Percentiles rank a stretch among this genome's conserved stretches.
Conservation (phyloP, 2,797 vertebrate species). For the Thripadectes ignobilis region DNA sequence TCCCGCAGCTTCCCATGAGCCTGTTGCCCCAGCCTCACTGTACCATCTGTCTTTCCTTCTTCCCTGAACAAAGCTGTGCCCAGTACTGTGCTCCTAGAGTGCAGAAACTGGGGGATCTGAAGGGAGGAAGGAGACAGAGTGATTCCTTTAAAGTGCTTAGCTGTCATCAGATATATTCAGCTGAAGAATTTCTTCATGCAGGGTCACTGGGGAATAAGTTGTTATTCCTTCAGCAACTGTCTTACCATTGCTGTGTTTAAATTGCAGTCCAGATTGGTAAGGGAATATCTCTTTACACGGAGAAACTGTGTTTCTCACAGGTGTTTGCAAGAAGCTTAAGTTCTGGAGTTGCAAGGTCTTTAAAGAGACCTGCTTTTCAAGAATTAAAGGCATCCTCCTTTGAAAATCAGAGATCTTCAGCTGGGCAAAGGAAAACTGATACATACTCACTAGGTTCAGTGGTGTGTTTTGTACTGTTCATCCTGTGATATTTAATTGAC, state of each 20-base stretch:
- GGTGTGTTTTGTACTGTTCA: neutral
- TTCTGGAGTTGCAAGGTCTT: neutral
- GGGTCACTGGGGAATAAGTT: neutral
- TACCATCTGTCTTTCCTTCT: neutral
- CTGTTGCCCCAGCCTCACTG: neutral
- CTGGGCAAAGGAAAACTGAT: neutral
- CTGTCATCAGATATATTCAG: neutral
- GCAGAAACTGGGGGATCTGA: neutral
- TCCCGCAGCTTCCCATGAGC: accelerated
- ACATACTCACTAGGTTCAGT: neutral
- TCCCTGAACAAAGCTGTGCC: neutral
- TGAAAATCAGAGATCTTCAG: neutral
- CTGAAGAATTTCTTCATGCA: neutral
- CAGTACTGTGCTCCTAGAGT: neutral
- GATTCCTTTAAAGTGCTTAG: neutral
- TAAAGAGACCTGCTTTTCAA: neutral
- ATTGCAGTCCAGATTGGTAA: neutral
- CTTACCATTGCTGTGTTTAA: neutral
- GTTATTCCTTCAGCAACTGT: neutral
- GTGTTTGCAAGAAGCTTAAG: neutral
- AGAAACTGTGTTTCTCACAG: neutral
- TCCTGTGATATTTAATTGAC: neutral
- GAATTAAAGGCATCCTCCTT: neutral
- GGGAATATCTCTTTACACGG: neutral
- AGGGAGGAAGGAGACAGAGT: neutral